Conservation (phyloP, 2,797 vertebrate species). For the Rhinella marina region DNA sequence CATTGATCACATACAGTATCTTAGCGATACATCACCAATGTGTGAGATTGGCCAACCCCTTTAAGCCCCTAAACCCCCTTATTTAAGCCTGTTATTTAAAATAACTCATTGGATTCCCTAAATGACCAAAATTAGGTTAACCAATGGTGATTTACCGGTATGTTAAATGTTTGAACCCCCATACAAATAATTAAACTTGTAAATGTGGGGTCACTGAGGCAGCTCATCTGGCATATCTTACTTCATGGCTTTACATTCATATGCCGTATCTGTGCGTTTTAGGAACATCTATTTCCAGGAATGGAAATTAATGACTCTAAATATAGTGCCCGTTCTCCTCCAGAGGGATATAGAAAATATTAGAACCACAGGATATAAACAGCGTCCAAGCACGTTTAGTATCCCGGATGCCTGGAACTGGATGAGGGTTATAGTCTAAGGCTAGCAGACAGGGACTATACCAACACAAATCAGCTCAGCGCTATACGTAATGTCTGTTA, state of each 20-base stretch:
- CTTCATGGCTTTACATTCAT: constrained; percentile 4
- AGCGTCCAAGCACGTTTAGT: constrained; percentile 1
- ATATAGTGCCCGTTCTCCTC: constrained; percentile 41
- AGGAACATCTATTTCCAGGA: constrained; percentile 57
- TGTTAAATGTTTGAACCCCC: not conserved
- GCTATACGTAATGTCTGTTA: too few relatives aligned
- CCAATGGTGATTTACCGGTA: not conserved
- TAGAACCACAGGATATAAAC: constrained; percentile 22
- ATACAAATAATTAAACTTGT: not conserved
- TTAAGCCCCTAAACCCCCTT: too few relatives aligned
- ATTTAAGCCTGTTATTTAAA: too few relatives aligned
- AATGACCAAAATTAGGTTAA: too few relatives aligned
- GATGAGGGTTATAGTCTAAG: not conserved
- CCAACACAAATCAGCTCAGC: too few relatives aligned
- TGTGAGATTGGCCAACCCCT: too few relatives aligned
- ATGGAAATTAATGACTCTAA: constrained; percentile 51
- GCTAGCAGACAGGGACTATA: too few relatives aligned
- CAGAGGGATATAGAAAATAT: constrained; percentile 21
- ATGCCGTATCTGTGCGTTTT: constrained; percentile 11
- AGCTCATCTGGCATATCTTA: constrained; percentile 14
- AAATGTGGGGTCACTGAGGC: not conserved
- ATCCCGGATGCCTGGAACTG: not conserved
- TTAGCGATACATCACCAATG: too few relatives aligned
- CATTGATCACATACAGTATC: too few relatives aligned
- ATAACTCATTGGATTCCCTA: too few relatives aligned